Evolutionary conservation across 2,113 vertebrate genomes (phyloP).

Genomic region (Octodon degus): DNA sequence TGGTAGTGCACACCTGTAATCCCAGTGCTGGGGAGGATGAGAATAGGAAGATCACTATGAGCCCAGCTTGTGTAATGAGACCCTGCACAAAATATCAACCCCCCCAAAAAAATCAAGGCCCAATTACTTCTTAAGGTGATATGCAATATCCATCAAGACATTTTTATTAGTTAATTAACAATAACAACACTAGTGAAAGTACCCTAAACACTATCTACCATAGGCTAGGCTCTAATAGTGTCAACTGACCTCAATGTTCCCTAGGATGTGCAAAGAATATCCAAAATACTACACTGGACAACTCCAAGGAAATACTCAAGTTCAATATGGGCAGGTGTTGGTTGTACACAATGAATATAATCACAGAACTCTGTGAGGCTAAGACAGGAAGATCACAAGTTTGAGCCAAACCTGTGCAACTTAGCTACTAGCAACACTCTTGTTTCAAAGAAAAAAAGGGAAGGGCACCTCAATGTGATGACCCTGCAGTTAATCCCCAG

Average conservation of each 20-base stretch:
- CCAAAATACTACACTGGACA: neutral
- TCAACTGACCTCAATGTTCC: neutral
- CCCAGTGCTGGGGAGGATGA: too few relatives aligned
- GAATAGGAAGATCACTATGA: too few relatives aligned
- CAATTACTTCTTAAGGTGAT: neutral
- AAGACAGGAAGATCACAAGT: neutral
- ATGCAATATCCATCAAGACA: neutral
- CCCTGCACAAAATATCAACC: too few relatives aligned
- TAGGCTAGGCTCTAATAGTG: neutral
- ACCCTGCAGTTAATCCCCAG: neutral
- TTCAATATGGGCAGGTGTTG: neutral
- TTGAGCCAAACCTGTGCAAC: neutral
- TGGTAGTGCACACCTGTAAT: too few relatives aligned
- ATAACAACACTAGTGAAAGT: neutral
- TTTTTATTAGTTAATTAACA: slow-evolving; percentile 15
- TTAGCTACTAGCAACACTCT: neutral
- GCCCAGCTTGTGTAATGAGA: too few relatives aligned
- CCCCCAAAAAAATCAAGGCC: neutral
- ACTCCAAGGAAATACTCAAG: neutral
- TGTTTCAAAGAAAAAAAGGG: neutral
- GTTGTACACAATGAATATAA: neutral
- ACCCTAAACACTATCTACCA: neutral
- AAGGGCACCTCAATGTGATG: neutral
- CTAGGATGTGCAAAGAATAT: neutral
- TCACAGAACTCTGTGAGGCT: neutral